Base-by-base conservation (phyloP, 2,113 vertebrate species). In the Pelmatolapia mariae region DNA sequence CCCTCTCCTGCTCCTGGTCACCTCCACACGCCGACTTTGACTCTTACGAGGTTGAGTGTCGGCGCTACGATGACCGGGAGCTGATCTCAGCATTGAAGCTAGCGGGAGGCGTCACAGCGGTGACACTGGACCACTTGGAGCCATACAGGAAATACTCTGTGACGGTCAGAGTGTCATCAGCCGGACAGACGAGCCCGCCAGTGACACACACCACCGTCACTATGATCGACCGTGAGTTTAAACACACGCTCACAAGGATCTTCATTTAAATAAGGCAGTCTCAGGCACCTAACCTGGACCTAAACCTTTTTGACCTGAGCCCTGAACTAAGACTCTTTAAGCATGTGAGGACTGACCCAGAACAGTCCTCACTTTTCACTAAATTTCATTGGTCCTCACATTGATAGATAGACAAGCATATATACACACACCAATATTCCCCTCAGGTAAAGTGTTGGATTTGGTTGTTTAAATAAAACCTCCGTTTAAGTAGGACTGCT, bases 141-240 rank as follows among this genome's bases (percentile, higher is more conserved):
- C 88, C 94, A 0, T 90, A 88, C 87, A 89, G 89, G 80, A 95
- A 92, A 68, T 95, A 94, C 91, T 45, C 86, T 0, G 86, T 96
- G 47, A 87, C 38, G 0, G 89, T 94, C 9, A 73, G 94, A 9
- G 87, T 92, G 85, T 89, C 88, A 0, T 94, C 94, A 4, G 87
- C 66, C 0, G 89, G 89, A 26, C 82, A 87, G 80, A 89, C 24
- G 3, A 93, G 94, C 81, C 82, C 54, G 0, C 85, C 97, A 2
- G 95, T 96, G 6, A 96, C 97, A 81, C 97, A 97, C 89, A 97
- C 96, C 86, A 97, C 97, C 4, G 96, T 98, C 92, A 99, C 98
- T 38, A 99, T 99, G 98, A 99, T 99, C 0, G 99, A 98, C 94
- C 96, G 99, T 99, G 95, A 98, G 99, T 96, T 4, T 7, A 15